These are phyloP conservation scores for Melinopterus prodromus DNA, from an alignment of 2,888 invertebrate genomes.

Conservation along the genomic window DNA sequence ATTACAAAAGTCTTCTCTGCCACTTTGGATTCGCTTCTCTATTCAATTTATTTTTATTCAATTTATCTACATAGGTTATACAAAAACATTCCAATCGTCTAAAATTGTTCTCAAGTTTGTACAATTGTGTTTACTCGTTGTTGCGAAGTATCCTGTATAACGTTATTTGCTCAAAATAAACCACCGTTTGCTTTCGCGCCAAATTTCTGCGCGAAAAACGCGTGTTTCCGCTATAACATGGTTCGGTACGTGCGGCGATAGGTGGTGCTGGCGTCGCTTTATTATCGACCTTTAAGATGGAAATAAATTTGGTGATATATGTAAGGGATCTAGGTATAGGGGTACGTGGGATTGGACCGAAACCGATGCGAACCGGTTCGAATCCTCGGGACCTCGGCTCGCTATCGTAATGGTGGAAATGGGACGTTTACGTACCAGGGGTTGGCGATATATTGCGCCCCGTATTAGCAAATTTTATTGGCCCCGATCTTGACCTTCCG, in stretches of 20 bases:
- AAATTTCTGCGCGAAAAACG: background rate
- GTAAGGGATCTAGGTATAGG: background rate
- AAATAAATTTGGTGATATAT: slow-evolving; percentile 4
- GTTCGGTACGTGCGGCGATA: background rate
- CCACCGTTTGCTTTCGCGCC: no score
- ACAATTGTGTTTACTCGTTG: no score
- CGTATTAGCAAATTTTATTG: slow-evolving; percentile 4
- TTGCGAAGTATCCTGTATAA: no score
- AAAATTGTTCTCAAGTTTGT: no score
- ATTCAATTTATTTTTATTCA: no score
- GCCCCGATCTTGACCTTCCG: background rate
- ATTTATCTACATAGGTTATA: no score
- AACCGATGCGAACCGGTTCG: background rate
- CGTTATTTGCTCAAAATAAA: no score
- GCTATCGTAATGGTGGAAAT: background rate
- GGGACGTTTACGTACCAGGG: background rate
- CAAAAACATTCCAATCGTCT: no score
- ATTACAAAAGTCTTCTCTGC: no score
- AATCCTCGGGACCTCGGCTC: background rate
- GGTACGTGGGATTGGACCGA: background rate
- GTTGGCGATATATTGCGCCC: slow-evolving; percentile 4
- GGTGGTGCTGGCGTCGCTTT: background rate
- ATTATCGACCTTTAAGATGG: background rate
- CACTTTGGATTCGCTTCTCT: no score
- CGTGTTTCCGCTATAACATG: background rate